Evolutionary conservation across 2,888 invertebrate genomes (phyloP), one percentile per base, ranked within the genome.

Genomic region (Dichetophora obliterata): DNA sequence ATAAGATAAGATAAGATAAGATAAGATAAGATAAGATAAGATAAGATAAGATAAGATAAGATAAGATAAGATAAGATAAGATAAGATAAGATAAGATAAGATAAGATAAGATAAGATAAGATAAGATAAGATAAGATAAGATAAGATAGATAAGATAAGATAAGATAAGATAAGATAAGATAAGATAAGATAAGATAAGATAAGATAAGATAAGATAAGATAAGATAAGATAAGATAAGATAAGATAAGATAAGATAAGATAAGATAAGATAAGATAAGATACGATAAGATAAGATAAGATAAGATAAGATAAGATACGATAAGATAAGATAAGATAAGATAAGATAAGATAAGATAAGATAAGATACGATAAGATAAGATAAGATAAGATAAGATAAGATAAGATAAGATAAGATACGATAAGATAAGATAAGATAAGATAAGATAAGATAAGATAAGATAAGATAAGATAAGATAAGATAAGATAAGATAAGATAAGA

Each of bases 311-410:
- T n/a, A n/a, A n/a, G n/a, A n/a, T n/a, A n/a, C n/a, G n/a, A n/a
- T 61, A 61, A 61, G 61, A 11, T 6, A 61, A 22, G 14, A n/a
- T n/a, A n/a, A n/a, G n/a, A n/a, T n/a, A n/a, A n/a, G n/a, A n/a
- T n/a, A n/a, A n/a, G n/a, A n/a, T 61, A 61, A 61, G 61, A 11
- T 6, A 61, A 22, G 14, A n/a, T n/a, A n/a, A n/a, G n/a, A n/a
- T n/a, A n/a, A n/a, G n/a, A n/a, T n/a, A n/a, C n/a, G n/a, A n/a
- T n/a, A n/a, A n/a, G n/a, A n/a, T n/a, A n/a, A n/a, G n/a, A 11
- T 61, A 61, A 61, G 61, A 61, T 61, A 61, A 22, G 61, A 61
- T 61, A 61, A 61, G 61, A 61, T 61, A 61, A 11, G 61, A 61
- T 61, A 61, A 61, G 61, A 11, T 61, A 61, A 61, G 61, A 61